Evolutionary conservation across 2,888 invertebrate genomes (phyloP), one percentile per base, ranked within the genome.

Genomic region (Kuschelorhynchus macadamiae): DNA sequence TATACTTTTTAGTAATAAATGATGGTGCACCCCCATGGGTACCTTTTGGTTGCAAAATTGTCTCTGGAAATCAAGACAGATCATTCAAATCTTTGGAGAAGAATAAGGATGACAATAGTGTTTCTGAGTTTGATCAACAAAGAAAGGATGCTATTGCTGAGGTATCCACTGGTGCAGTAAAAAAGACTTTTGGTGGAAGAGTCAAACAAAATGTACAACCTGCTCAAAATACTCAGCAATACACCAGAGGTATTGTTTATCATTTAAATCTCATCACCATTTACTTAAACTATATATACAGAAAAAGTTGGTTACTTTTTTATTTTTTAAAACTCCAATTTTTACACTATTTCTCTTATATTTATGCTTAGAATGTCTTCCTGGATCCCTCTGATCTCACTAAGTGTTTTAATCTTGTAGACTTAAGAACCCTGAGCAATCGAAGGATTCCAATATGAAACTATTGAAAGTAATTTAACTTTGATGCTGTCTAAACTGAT

Each of bases 1-100:
- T n/a, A n/a, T n/a, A n/a, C n/a, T 16, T 33, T 57, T 25, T 44
- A 70, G 70, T 55, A 16, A 60, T 60, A 41, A 61, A 39, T 75
- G 93, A 92, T 70, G 94, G 93, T 0, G 95, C 96, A 1, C 96
- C 94, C 41, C 91, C 93, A 36, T 97, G 96, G 95, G 94, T 96
- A 75, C 92, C 95, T 32, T 96, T 97, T 85, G 96, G 96, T 0
- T 90, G 92, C 77, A 90, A 89, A 78, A 87, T 94, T 59, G 85
- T 90, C 75, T 86, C 87, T 55, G 82, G 86, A 3, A 79, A 82
- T 30, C 83, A 87, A 20, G 85, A 87, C 39, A 89, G 91, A 69
- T 88, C 88, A 76, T 93, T 93, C 71, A 93, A 92, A 80, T 91
- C 92, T 65, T 81, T 92, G 20, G 86, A 85, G 52, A 87, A 87